These are phyloP conservation scores for Halichoeres trimaculatus DNA, from an alignment of 2,113 vertebrate species.

Conservation along the genomic window DNA sequence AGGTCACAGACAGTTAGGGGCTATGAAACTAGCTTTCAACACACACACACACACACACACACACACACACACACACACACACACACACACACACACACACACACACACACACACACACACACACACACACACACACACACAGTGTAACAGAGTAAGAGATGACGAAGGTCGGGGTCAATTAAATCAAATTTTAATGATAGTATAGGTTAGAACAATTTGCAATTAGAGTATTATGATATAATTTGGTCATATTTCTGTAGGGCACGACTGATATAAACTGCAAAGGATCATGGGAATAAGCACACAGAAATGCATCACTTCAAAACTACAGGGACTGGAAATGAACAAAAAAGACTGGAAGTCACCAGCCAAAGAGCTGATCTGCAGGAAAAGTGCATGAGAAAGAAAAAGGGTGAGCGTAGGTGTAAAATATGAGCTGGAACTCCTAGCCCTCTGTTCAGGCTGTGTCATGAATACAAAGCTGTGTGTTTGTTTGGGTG, in stretches of 20 bases:
- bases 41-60: constrained; percentile 22
- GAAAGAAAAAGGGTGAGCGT: constrained; percentile 8
- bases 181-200: constrained; percentile 24
- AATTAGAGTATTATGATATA: constrained; percentile 5
- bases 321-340: background rate
- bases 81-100: constrained; percentile 21
- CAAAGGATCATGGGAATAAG: background rate
- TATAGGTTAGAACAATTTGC: constrained; percentile 7
- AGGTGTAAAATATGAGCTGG: constrained; percentile 46
- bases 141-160: constrained; percentile 3
- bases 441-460: constrained; percentile 37
- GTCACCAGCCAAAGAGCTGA: constrained; percentile 35
- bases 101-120: constrained; percentile 22
- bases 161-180: constrained; percentile 31
- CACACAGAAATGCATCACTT: background rate
- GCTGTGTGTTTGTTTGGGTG: constrained; percentile 46
- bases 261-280: background rate
- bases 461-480: constrained; percentile 57
- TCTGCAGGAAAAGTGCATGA: constrained; percentile 10
- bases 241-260: background rate
- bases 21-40: constrained; percentile 48
- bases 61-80: constrained; percentile 15
- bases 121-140: constrained; percentile 15
- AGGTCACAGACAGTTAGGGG: constrained; percentile 73
- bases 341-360: background rate